Conservation (phyloP, 2,113 vertebrate species). For the Lepus europaeus region DNA sequence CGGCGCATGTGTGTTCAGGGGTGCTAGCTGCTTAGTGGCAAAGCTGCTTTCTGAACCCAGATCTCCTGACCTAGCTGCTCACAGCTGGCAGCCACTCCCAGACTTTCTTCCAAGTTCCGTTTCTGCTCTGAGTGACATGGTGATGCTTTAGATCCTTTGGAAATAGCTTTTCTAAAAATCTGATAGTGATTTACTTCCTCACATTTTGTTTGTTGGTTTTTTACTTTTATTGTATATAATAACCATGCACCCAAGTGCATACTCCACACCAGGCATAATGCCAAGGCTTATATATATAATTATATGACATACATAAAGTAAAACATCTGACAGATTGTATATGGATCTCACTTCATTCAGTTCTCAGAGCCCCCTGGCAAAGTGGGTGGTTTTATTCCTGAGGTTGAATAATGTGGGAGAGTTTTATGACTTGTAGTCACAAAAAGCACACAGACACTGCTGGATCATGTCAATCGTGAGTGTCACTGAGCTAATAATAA, state of each 20-base stretch:
- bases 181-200: neutral
- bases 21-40: neutral
- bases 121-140: conserved; percentile 2
- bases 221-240: conserved; percentile 48
- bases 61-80: neutral
- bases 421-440: neutral
- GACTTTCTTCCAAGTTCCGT: neutral
- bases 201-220: conserved; percentile 36
- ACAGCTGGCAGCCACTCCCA: neutral
- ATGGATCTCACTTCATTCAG: neutral
- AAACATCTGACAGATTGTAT: neutral
- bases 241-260: neutral
- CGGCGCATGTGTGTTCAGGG: neutral
- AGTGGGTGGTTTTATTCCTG: neutral
- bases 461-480: neutral
- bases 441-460: neutral
- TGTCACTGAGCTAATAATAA: neutral
- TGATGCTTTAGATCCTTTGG: neutral
- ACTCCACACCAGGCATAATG: neutral
- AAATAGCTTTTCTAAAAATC: neutral
- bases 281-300: neutral
- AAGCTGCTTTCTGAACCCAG: neutral
- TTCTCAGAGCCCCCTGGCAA: neutral
- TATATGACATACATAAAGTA: neutral
- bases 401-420: neutral